Evolutionary conservation across 2,113 vertebrate genomes (phyloP).

Genomic region (Ictalurus punctatus): DNA sequence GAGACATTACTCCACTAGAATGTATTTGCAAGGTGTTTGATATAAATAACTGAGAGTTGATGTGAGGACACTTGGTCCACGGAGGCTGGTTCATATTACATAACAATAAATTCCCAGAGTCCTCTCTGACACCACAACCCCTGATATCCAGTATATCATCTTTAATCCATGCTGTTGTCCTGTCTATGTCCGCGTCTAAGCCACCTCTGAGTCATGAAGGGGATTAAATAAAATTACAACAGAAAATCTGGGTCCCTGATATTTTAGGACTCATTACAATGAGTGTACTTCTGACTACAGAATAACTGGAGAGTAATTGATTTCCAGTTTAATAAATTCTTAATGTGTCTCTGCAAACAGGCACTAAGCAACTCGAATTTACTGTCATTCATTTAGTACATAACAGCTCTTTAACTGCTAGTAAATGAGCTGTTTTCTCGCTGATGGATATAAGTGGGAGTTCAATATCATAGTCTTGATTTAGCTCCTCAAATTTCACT

Average conservation of each 20-base stretch:
- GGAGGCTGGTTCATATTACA: constrained; percentile 29
- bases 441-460: neutral
- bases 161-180: constrained; percentile 36
- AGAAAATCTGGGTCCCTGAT: neutral
- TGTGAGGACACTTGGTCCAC: constrained; percentile 20
- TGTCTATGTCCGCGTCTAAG: constrained; percentile 5
- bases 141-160: constrained; percentile 3
- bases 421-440: neutral
- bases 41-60: constrained; percentile 5
- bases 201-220: constrained; percentile 16
- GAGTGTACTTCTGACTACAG: neutral
- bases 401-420: neutral
- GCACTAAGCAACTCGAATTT: neutral
- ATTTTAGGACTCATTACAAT: neutral
- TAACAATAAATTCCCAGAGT: constrained; percentile 27
- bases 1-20: neutral
- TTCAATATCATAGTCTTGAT: neutral
- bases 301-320: neutral
- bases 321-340: constrained; percentile 12
- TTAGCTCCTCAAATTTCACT: neutral
- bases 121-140: neutral
- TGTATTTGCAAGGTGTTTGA: neutral
- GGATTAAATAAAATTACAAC: constrained; percentile 34
- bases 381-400: neutral
- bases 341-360: constrained; percentile 13